These are phyloP conservation scores for Daphoenositta chrysoptera DNA, from an alignment of 2,113 vertebrate genomes.

Conservation along the genomic window DNA sequence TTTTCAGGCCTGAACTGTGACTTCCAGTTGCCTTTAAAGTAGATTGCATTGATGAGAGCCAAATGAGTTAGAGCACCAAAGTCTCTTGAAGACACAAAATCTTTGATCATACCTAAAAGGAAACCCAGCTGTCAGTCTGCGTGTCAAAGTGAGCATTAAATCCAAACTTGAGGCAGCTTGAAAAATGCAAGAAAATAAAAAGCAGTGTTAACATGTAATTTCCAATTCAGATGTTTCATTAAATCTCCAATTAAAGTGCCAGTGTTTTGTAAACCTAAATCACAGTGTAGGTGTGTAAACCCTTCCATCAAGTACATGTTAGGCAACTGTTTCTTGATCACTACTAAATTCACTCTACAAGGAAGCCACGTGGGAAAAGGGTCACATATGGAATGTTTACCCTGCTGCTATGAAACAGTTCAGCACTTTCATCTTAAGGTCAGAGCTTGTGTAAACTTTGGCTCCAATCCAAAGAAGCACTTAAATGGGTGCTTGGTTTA, in stretches of 20 bases:
- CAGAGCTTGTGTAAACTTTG: neutral
- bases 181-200: slow-evolving; percentile 58
- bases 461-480: neutral
- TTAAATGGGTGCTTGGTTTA: neutral
- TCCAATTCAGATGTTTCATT: slow-evolving; percentile 45
- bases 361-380: neutral
- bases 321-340: neutral
- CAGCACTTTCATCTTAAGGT: neutral
- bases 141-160: slow-evolving; percentile 18
- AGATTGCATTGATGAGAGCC: slow-evolving; percentile 89
- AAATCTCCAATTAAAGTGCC: slow-evolving; percentile 36
- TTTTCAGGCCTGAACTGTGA: slow-evolving; percentile 97
- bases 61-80: slow-evolving; percentile 85
- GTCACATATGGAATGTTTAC: neutral
- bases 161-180: neutral
- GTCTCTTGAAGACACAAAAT: slow-evolving; percentile 88
- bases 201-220: slow-evolving; percentile 22
- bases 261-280: slow-evolving; percentile 48
- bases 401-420: neutral
- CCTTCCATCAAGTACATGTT: neutral
- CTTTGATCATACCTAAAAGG: slow-evolving; percentile 83
- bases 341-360: neutral
- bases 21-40: slow-evolving; percentile 98
- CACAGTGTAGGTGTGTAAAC: neutral
- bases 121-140: neutral